Percentiles rank a stretch among this genome's conserved stretches.
phyloP scores from a whole-genome alignment of 2,888 invertebrate species.

The Tachina grossa region DNA sequence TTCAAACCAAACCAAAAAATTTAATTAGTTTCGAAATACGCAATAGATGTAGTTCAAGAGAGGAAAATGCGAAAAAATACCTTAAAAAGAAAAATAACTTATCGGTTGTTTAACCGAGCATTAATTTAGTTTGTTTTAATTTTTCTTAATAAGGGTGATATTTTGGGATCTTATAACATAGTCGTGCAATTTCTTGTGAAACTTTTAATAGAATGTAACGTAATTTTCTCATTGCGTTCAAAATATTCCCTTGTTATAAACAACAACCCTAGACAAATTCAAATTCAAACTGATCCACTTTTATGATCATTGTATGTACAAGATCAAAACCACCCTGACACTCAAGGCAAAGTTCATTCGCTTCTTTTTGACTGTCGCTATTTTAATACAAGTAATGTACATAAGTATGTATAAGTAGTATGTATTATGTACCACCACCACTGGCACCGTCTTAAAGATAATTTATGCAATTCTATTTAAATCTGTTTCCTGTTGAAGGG shows the following conservation, averaged over 20 bases:
- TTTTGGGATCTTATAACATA: conserved; percentile 1
- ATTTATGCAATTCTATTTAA: conserved; percentile 63
- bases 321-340: conserved; percentile 24
- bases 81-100: neutral
- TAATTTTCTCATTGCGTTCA: conserved; percentile 12
- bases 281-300: conserved; percentile 1
- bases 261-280: conserved; percentile 43
- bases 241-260: conserved; percentile 1
- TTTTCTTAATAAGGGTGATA: conserved; percentile 10
- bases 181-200: conserved; percentile 12
- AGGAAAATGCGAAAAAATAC: neutral
- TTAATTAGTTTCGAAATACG: neutral
- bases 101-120: neutral
- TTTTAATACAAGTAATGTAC: neutral
- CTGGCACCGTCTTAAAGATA: conserved; percentile 55
- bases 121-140: neutral
- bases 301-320: neutral
- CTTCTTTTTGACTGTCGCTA: conserved; percentile 12
- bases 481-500: conserved; percentile 67
- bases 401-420: no score
- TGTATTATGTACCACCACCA: neutral
- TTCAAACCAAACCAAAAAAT: neutral
- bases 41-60: neutral
- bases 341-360: conserved; percentile 30
- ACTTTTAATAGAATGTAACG: conserved; percentile 4